A percentile compares a stretch with the other conserved stretches of the same genome.
Conservation (phyloP, 2,888 invertebrate genomes). For the Crocallis elinguaria region DNA sequence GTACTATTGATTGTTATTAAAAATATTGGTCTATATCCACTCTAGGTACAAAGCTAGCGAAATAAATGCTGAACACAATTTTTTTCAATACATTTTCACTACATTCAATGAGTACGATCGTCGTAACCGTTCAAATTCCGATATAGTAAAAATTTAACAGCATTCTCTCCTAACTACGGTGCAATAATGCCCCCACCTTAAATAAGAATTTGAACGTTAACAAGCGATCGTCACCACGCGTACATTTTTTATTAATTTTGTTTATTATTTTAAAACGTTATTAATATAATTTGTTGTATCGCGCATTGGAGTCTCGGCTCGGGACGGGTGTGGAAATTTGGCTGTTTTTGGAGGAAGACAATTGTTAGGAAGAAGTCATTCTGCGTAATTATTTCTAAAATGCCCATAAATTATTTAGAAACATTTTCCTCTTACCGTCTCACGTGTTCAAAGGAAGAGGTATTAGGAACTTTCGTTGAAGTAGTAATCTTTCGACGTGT, state of each 20-base stretch:
- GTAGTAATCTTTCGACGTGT: conserved; percentile 12
- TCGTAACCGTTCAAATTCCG: conserved; percentile 52
- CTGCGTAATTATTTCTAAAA: conserved; percentile 25
- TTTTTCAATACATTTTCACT: conserved; percentile 71
- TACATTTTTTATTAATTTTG: conserved; percentile 80
- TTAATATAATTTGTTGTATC: conserved; percentile 84
- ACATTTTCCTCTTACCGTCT: conserved; percentile 23
- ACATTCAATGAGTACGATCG: conserved; percentile 67
- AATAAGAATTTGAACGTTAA: conserved; percentile 53
- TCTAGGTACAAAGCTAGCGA: conserved; percentile 72
- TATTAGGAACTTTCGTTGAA: conserved; percentile 54
- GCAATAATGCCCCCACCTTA: conserved; percentile 62
- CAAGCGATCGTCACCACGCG: conserved; percentile 65
- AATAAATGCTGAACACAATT: conserved; percentile 73
- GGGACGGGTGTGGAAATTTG: conserved; percentile 51
- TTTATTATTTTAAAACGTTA: conserved; percentile 83
- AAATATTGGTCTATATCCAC: conserved; percentile 52
- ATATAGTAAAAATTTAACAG: conserved; percentile 63
- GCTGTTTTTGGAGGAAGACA: conserved; percentile 72
- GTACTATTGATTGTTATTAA: conserved; percentile 61
- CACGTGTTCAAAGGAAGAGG: conserved; percentile 44
- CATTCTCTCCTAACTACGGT: conserved; percentile 63
- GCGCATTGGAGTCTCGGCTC: conserved; percentile 67
- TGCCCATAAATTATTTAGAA: conserved; percentile 28
- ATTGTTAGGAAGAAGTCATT: conserved; percentile 62